These are phyloP conservation scores for Molossus alvarezi DNA, from an alignment of 2,797 vertebrate species.

Conservation along the genomic window DNA sequence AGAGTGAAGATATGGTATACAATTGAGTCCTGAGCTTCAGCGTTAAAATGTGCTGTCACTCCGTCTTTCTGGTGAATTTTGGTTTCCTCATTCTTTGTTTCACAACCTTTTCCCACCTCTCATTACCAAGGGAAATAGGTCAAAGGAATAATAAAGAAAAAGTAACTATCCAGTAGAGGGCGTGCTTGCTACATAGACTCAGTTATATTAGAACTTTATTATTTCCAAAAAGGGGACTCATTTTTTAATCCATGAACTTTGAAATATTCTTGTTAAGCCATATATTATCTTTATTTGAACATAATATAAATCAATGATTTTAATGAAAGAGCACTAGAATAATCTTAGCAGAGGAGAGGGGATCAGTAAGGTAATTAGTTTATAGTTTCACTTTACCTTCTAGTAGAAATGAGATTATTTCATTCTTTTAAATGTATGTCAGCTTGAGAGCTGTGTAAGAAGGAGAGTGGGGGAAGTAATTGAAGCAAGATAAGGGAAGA, in stretches of 20 bases:
- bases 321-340: constrained; percentile 13
- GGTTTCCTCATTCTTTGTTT: neutral
- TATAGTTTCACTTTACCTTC: neutral
- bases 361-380: neutral
- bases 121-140: neutral
- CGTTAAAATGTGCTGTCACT: neutral
- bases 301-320: neutral
- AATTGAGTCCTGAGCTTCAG: neutral
- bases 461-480: neutral
- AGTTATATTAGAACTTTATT: constrained; percentile 14
- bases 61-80: constrained; percentile 3
- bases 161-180: constrained; percentile 65
- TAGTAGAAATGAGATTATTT: constrained; percentile 52
- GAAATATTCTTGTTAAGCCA: neutral
- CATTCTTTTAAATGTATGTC: neutral
- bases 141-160: constrained; percentile 28
- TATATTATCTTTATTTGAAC: neutral
- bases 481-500: neutral
- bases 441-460: neutral
- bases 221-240: neutral
- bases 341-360: constrained; percentile 28
- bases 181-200: neutral
- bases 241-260: constrained; percentile 57
- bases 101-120: neutral
- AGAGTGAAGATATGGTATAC: neutral